Evolutionary conservation across 2,797 vertebrate species (phyloP).

Genomic region (Ctenosaura bakeri): DNA sequence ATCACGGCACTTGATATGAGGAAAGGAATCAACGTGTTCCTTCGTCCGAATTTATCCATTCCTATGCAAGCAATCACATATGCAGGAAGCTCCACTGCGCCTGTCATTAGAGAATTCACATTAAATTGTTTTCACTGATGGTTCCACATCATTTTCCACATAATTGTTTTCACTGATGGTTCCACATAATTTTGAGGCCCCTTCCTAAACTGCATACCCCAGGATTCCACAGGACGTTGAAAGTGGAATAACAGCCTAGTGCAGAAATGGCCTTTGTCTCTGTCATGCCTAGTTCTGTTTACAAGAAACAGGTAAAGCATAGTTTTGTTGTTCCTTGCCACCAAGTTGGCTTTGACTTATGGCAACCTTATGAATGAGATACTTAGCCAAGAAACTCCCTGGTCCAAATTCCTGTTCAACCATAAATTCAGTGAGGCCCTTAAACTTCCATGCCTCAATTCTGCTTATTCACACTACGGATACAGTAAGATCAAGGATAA

Average conservation of each 20-base stretch:
- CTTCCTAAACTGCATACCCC: too few relatives aligned
- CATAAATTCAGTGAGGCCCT: background rate
- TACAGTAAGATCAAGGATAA: background rate
- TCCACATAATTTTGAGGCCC: constrained; percentile 27
- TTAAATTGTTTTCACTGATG: constrained; percentile 26
- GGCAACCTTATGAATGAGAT: too few relatives aligned
- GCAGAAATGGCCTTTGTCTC: constrained; percentile 30
- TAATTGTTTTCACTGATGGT: too few relatives aligned
- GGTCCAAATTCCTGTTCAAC: background rate
- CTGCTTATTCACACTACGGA: background rate
- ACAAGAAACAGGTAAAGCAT: background rate
- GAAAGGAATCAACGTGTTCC: constrained; percentile 86
- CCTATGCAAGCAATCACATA: constrained; percentile 88
- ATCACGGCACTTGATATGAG: constrained; percentile 86
- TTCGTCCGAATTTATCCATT: constrained; percentile 92
- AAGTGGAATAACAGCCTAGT: too few relatives aligned
- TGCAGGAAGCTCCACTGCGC: constrained; percentile 91
- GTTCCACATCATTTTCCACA: constrained; percentile 19
- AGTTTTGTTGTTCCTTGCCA: too few relatives aligned
- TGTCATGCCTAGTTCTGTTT: constrained; percentile 28
- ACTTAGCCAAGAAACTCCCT: background rate
- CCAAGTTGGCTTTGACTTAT: too few relatives aligned
- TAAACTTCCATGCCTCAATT: background rate
- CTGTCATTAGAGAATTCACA: constrained; percentile 78
- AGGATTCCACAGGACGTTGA: too few relatives aligned